Evolutionary conservation across 2,888 invertebrate species (phyloP), one percentile per base, ranked within the genome.

Genomic region (Leucoptera coffeella): DNA sequence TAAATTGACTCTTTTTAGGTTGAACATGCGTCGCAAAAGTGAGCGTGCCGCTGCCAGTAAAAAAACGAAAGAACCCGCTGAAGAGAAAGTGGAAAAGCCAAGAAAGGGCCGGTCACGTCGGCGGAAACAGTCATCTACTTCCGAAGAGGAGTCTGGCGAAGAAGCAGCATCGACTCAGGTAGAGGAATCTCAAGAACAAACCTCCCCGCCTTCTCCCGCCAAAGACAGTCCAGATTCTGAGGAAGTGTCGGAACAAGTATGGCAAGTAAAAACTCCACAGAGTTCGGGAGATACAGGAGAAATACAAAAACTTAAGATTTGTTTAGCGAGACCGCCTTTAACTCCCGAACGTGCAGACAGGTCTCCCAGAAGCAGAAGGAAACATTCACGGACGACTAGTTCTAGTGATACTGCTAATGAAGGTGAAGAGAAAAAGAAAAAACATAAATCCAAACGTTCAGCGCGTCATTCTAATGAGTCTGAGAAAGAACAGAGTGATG

Each of bases 21-120:
- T 9, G n/a, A 36, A 46, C 29, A 85, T 85, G 85, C 80, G 85
- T 51, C 82, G 85, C 39, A 84, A 84, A 61, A 85, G 84, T 53
- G 81, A 85, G 76, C 61, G 81, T 73, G 50, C 73, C 73, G 46
- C 61, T 27, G 47, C 32, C 45, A n/a, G n/a, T n/a, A 81, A 78
- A 47, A 81, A 82, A 50, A 54, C 75, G 5, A 81, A 80, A 48
- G 51, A 74, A 42, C 76, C 82, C 24, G 78, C 81, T 22, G 82
- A 83, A 34, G 78, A 77, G 44, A 74, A 75, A 32, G 50, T 55
- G 36, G 30, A 32, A 12, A 31, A 58, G 19, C 77, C 75, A 30
- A 77, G 73, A 39, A 49, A 52, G 26, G 77, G 71, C 38, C 72
- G 64, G 27, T 71, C 67, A 32, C 72, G 65, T 41, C 72, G 72